A percentile compares a stretch with the other conserved stretches of the same genome.
Evolutionary conservation across 2,888 invertebrate species (phyloP).

Genomic region (Philhelius pedissequus): DNA sequence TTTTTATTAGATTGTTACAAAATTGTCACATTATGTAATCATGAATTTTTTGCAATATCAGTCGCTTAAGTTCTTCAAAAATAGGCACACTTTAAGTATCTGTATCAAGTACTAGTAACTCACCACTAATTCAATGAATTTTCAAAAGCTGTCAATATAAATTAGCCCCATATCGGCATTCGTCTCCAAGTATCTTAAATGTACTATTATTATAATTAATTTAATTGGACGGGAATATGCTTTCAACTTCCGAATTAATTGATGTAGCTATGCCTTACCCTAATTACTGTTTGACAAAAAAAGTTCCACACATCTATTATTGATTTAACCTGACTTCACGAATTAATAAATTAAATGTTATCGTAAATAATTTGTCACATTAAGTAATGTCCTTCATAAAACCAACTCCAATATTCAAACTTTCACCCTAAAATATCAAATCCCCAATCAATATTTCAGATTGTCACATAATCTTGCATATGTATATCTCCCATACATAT

Average conservation of each 20-base stretch:
- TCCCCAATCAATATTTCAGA: slow-evolving; percentile 13
- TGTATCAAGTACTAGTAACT: too few relatives aligned
- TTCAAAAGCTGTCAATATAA: too few relatives aligned
- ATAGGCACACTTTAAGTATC: too few relatives aligned
- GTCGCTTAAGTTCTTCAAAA: too few relatives aligned
- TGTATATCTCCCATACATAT: neutral
- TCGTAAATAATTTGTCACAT: neutral
- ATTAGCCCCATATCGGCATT: too few relatives aligned
- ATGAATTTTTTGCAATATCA: too few relatives aligned
- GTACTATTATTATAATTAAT: too few relatives aligned
- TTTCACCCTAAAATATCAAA: neutral
- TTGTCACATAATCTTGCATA: neutral
- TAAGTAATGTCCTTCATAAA: neutral
- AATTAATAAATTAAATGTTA: neutral
- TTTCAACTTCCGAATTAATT: neutral
- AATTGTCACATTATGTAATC: too few relatives aligned
- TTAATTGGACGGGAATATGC: too few relatives aligned
- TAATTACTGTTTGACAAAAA: neutral
- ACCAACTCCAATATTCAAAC: neutral
- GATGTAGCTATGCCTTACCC: neutral
- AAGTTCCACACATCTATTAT: neutral
- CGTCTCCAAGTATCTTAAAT: too few relatives aligned
- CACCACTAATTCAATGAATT: too few relatives aligned
- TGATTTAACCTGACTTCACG: neutral
- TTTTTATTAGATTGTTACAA: too few relatives aligned